Conservation (phyloP, 2,797 vertebrate genomes). For the Pseudochirops cupreus region DNA sequence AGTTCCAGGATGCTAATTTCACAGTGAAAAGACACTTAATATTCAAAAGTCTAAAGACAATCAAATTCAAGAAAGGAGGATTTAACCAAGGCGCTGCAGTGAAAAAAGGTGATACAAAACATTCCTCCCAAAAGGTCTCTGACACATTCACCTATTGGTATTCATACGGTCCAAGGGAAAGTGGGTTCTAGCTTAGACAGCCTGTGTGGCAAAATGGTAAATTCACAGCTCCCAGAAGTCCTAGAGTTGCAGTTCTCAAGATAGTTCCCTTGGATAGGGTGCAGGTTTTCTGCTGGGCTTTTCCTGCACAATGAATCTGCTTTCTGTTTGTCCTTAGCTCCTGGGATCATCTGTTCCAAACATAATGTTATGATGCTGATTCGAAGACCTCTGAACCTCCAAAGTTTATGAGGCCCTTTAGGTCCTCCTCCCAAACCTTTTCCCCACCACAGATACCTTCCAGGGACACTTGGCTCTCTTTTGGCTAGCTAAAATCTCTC, state of each 20-base stretch:
- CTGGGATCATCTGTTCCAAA: neutral
- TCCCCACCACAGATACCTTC: neutral
- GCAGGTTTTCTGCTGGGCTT: neutral
- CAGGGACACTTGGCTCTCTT: neutral
- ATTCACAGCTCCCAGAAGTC: neutral
- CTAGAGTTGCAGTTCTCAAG: neutral
- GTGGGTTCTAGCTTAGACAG: neutral
- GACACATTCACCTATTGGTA: neutral
- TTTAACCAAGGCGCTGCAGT: neutral
- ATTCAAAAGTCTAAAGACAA: conserved; percentile 16
- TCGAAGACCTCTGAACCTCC: neutral
- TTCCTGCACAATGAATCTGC: neutral
- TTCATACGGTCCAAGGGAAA: neutral
- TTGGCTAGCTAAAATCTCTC: neutral
- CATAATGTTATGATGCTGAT: neutral
- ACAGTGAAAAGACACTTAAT: neutral
- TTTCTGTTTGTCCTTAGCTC: neutral
- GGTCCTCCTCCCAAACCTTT: neutral
- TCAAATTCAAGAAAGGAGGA: conserved; percentile 26
- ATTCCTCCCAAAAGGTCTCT: neutral
- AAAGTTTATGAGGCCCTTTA: neutral
- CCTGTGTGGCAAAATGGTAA: neutral
- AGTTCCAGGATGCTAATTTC: neutral
- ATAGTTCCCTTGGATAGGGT: neutral
- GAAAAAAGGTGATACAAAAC: neutral